These are phyloP conservation scores for Cotesia glomerata DNA, from an alignment of 1,140 invertebrate species.

Conservation along the genomic window DNA sequence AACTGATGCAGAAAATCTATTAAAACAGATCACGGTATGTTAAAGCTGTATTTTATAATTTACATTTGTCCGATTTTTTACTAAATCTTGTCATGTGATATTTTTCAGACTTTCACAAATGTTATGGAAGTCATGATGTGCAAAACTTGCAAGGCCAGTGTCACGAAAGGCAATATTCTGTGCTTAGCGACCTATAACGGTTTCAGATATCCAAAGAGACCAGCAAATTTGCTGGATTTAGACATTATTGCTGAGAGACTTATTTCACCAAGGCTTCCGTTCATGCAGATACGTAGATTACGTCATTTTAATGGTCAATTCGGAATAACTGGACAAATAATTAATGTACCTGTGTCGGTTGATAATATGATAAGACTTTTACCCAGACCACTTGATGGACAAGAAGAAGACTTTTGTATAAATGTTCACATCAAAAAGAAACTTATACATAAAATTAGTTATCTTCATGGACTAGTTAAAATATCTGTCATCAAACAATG, in stretches of 20 bases:
- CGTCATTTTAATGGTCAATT: too few species aligned
- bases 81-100: not conserved
- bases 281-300: conserved; percentile 22
- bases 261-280: conserved; percentile 15
- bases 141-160: not conserved
- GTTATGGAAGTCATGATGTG: not conserved
- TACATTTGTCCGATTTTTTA: not conserved
- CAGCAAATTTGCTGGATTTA: conserved; percentile 10
- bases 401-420: conserved; percentile 9
- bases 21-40: conserved; percentile 11
- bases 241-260: conserved; percentile 6
- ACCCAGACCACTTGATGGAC: not conserved
- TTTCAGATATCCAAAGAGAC: conserved; percentile 16
- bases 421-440: too few species aligned
- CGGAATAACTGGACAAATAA: conserved; percentile 11
- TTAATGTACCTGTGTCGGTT: conserved; percentile 17
- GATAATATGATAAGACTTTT: conserved; percentile 13
- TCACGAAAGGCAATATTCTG: not conserved
- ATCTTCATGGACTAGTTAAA: conserved; percentile 9
- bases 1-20: not conserved
- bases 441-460: not conserved
- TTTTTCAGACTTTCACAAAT: not conserved
- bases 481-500: conserved; percentile 2
- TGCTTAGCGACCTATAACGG: conserved; percentile 7
- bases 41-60: not conserved